These are phyloP conservation scores for Poliocrania exsul DNA, from an alignment of 2,797 vertebrate species.

Conservation along the genomic window DNA sequence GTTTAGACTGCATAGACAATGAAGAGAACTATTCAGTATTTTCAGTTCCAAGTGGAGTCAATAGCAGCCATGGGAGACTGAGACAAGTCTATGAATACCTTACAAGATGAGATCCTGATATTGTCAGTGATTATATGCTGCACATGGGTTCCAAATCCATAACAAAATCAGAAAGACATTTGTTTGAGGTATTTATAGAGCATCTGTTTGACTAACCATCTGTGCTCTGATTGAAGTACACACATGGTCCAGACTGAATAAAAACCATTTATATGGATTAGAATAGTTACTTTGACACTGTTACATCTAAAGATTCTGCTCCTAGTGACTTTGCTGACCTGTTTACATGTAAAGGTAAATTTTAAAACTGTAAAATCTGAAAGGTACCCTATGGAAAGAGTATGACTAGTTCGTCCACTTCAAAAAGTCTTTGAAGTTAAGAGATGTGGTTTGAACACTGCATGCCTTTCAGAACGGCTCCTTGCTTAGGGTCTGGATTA, in stretches of 20 bases:
- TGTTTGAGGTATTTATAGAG: slow-evolving; percentile 70
- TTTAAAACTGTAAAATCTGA: neutral
- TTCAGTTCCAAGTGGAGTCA: neutral
- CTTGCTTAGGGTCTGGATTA: neutral
- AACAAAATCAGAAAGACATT: slow-evolving; percentile 63
- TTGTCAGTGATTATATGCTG: slow-evolving; percentile 26
- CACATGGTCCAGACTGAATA: slow-evolving; percentile 29
- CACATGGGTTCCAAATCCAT: slow-evolving; percentile 19
- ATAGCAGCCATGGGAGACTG: neutral
- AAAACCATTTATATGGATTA: neutral
- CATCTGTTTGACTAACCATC: slow-evolving; percentile 65
- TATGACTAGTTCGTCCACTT: neutral
- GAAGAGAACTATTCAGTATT: neutral
- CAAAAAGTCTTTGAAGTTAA: slow-evolving; percentile 33
- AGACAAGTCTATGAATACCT: neutral
- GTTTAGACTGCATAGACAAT: neutral
- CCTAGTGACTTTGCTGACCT: neutral
- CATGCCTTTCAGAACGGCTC: neutral
- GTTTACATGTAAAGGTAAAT: neutral
- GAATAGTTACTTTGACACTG: neutral
- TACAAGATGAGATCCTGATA: neutral
- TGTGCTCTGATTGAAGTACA: slow-evolving; percentile 55
- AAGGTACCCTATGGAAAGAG: neutral
- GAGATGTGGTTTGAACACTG: neutral
- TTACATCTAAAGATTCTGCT: neutral